Evolutionary conservation across 1,140 invertebrate species (phyloP).

Genomic region (Andrena cerasifolii): DNA sequence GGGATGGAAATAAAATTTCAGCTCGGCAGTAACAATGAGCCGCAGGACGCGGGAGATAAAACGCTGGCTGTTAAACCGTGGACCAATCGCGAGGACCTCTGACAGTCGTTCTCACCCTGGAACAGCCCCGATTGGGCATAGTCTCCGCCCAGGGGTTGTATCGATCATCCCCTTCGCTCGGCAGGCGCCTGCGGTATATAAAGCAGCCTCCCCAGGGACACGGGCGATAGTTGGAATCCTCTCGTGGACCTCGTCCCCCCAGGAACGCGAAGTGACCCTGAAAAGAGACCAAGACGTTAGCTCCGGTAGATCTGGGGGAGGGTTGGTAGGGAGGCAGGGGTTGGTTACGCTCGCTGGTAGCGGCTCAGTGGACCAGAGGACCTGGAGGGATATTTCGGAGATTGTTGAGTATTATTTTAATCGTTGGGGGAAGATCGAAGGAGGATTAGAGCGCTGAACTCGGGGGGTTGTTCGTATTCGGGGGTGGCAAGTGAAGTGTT

Average conservation of each 20-base stretch:
- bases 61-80: slow-evolving; percentile 67
- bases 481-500: slow-evolving; percentile 30
- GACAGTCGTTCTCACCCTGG: slow-evolving; percentile 62
- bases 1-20: slow-evolving; percentile 71
- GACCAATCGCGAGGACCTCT: slow-evolving; percentile 65
- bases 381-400: background rate
- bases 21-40: slow-evolving; percentile 74
- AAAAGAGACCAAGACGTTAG: background rate
- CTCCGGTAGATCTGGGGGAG: too few species aligned
- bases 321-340: too few species aligned
- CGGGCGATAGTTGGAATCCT: slow-evolving; percentile 50
- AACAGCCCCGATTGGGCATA: slow-evolving; percentile 63
- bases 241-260: background rate
- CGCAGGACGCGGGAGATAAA: slow-evolving; percentile 66
- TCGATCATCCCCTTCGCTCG: slow-evolving; percentile 72
- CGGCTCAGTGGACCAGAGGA: background rate
- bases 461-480: background rate
- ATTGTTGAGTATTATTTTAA: background rate
- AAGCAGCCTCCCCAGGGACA: slow-evolving; percentile 71
- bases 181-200: slow-evolving; percentile 72
- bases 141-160: slow-evolving; percentile 78
- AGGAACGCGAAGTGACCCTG: slow-evolving; percentile 19
- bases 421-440: background rate
- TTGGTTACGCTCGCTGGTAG: background rate
- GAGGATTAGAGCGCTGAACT: background rate